phyloP scores from a whole-genome alignment of 1,140 invertebrate genomes.

The Papilio helenus region DNA sequence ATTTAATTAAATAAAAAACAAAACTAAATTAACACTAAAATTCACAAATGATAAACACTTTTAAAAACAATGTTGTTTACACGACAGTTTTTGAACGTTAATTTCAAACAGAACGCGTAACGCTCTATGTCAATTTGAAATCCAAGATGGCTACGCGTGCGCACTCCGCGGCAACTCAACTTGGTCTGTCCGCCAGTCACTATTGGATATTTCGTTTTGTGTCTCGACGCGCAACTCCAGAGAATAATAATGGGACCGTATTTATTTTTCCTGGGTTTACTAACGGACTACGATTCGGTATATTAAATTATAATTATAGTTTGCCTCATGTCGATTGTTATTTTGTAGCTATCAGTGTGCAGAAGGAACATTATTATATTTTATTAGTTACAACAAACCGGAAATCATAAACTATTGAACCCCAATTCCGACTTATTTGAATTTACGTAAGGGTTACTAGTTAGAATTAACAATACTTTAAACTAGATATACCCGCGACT shows the following conservation, averaged over 20 bases:
- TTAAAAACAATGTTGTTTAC: conserved; percentile 46
- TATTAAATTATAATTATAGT: neutral
- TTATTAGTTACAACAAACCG: too few species aligned
- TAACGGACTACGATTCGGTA: conserved; percentile 2
- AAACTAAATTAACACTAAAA: conserved; percentile 51
- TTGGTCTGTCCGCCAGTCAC: conserved; percentile 49
- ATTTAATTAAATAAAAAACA: conserved; percentile 48
- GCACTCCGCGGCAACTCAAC: conserved; percentile 61
- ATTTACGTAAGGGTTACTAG: too few species aligned
- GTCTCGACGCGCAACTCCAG: conserved; percentile 51
- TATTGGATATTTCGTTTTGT: conserved; percentile 30
- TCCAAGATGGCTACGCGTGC: conserved; percentile 70
- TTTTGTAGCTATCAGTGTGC: neutral
- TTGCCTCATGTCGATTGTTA: neutral
- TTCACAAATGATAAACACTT: conserved; percentile 47
- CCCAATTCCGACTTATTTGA: too few species aligned
- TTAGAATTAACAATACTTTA: too few species aligned
- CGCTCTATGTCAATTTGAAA: conserved; percentile 52
- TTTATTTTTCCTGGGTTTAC: conserved; percentile 53
- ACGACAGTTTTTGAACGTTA: conserved; percentile 61
- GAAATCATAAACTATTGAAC: too few species aligned
- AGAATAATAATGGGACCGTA: conserved; percentile 54
- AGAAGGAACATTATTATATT: too few species aligned
- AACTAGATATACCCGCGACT: too few species aligned
- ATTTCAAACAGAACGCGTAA: conserved; percentile 64